Evolutionary conservation across 2,797 vertebrate genomes (phyloP).

Genomic region (Neosilurus mollespiculum): DNA sequence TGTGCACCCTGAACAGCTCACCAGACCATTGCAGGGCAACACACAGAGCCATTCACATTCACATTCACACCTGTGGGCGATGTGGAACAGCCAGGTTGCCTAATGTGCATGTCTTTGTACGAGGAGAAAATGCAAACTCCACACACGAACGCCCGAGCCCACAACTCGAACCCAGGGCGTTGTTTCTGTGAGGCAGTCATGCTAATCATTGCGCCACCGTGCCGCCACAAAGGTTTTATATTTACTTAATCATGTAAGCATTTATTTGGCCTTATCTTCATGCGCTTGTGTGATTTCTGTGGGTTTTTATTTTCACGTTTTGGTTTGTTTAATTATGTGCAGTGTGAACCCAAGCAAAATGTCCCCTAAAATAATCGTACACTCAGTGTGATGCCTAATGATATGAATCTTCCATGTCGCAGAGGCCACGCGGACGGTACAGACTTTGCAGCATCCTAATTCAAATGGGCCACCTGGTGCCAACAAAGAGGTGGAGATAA

Average conservation of each 20-base stretch:
- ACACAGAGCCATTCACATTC: too few species aligned
- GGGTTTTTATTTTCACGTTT: neutral
- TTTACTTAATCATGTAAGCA: neutral
- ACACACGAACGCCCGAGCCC: too few species aligned
- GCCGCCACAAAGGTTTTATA: neutral
- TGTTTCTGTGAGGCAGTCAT: too few species aligned
- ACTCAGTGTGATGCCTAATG: neutral
- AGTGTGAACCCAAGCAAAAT: neutral
- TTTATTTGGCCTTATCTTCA: neutral
- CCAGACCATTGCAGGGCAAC: too few species aligned
- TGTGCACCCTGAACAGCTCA: too few species aligned
- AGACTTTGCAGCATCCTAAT: conserved; percentile 86
- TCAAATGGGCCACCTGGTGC: conserved; percentile 78
- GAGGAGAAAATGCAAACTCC: too few species aligned
- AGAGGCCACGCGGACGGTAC: conserved; percentile 95
- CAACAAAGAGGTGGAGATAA: conserved; percentile 94
- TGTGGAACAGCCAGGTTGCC: too few species aligned
- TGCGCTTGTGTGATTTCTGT: neutral
- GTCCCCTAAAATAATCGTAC: neutral
- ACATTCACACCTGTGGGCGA: too few species aligned
- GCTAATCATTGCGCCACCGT: too few species aligned
- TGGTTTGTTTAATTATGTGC: neutral
- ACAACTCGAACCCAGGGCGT: too few species aligned
- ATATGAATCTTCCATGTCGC: conserved; percentile 21
- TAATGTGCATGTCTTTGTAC: too few species aligned